Evolutionary conservation across 2,888 invertebrate species (phyloP), one percentile per base, ranked within the genome.

Genomic region (Sarcophaga variegata): DNA sequence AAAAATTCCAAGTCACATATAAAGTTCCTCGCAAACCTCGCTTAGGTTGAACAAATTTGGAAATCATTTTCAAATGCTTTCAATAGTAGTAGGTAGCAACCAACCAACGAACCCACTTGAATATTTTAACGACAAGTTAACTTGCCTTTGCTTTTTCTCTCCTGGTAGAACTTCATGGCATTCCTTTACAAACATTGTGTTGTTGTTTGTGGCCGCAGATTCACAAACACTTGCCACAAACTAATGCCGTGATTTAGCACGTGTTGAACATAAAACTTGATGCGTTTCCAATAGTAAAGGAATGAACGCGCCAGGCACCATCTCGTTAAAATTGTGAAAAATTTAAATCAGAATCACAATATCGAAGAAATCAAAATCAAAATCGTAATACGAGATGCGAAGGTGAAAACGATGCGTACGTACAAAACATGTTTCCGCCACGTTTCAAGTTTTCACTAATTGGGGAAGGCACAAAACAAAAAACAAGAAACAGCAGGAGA

Each of bases 251-350:
- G 77, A 83, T 75, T 83, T 81, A 83, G 27, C 81, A 83, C 80
- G 81, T 83, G 74, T 60, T 81, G 70, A 74, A 49, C 69, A 69
- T 86, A 75, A 86, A 86, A 78, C 63, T 86, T 86, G 45, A 83
- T 80, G 80, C 63, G 60, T 72, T 86, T 47, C 72, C 20, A 25
- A 64, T 25, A 70, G 8, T 45, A 45, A 81, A 6, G 74, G 27
- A 59, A 59, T 17, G 59, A 37, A 37, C 37, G 37, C 37, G 37
- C 37, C 37, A 37, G 37, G 27, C 6, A 37, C 37, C 37, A 37
- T 10, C 37, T 10, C 37, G 37, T 37, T 37, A 37, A 10, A 37
- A 10, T 37, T 37, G 37, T 67, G 27, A 37, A 75, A 70, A 69
- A 70, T 54, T 49, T 17, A 60, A 70, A 72, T 64, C 27, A 62